A percentile compares a stretch with the other conserved stretches of the same genome.
phyloP scores from a whole-genome alignment of 2,113 vertebrate species.

The Pangasianodon hypophthalmus region DNA sequence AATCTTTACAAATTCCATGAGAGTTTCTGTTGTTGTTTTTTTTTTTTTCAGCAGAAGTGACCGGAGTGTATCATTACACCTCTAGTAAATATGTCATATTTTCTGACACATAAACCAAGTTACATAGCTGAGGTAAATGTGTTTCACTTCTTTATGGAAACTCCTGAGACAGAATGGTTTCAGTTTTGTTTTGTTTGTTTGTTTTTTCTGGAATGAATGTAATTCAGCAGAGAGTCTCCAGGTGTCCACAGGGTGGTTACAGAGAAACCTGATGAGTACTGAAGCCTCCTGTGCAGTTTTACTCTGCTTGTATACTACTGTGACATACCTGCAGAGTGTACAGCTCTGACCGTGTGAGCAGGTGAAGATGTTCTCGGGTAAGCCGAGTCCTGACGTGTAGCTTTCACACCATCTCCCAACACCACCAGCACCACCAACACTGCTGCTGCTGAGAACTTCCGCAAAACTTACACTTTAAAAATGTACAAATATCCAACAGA shows the following conservation, averaged over 20 bases:
- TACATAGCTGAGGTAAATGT: neutral
- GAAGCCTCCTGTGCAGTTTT: neutral
- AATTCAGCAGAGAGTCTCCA: neutral
- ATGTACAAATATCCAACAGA: too few species aligned
- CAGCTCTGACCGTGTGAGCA: neutral
- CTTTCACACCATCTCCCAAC: neutral
- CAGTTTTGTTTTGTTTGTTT: neutral
- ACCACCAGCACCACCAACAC: neutral
- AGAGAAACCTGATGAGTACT: neutral
- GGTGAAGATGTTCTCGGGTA: neutral
- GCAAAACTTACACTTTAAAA: too few species aligned
- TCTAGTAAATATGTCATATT: neutral
- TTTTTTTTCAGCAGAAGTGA: too few species aligned
- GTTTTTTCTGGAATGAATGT: neutral
- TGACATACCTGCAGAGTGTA: neutral
- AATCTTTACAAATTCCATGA: too few species aligned
- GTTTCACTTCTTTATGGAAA: neutral
- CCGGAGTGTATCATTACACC: too few species aligned
- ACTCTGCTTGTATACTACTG: too few species aligned
- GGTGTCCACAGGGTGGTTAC: neutral
- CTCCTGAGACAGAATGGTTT: neutral
- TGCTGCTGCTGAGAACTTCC: neutral
- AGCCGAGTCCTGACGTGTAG: constrained; percentile 2
- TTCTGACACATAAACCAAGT: neutral
- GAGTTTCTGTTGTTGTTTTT: too few species aligned